These are phyloP conservation scores for Lepidurus couesii DNA, from an alignment of 1,140 invertebrate genomes.

Conservation along the genomic window DNA sequence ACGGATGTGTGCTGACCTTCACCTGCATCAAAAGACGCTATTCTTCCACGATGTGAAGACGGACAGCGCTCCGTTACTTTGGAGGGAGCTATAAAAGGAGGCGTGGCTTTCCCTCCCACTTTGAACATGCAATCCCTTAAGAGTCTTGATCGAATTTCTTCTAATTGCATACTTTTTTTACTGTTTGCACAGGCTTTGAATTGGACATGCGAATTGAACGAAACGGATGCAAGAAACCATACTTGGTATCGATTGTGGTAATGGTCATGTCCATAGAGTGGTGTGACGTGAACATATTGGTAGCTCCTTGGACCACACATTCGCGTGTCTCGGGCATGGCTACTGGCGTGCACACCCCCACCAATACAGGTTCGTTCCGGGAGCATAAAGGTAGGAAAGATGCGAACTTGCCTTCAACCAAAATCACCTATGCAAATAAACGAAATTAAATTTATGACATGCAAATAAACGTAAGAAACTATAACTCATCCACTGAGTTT, in stretches of 20 bases:
- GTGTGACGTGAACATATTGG: constrained; percentile 92
- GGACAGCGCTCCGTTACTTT: not conserved
- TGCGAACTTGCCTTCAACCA: constrained; percentile 91
- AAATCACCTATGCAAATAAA: constrained; percentile 68
- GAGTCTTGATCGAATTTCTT: too few relatives aligned
- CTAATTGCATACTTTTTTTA: too few relatives aligned
- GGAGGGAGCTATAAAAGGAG: not conserved
- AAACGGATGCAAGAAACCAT: constrained; percentile 49
- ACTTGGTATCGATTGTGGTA: constrained; percentile 91
- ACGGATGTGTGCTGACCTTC: constrained; percentile 17
- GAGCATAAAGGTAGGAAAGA: constrained; percentile 86
- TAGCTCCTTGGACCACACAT: constrained; percentile 91
- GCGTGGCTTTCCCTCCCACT: not conserved
- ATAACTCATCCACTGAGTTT: not conserved
- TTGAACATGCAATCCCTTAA: too few relatives aligned
- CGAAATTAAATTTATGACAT: not conserved
- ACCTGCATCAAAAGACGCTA: constrained; percentile 21
- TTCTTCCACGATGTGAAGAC: not conserved
- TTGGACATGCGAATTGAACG: not conserved
- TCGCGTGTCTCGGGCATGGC: constrained; percentile 95
- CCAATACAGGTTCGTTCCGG: constrained; percentile 91
- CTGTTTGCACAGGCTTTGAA: not conserved
- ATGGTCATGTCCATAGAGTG: constrained; percentile 98
- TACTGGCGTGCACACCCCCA: constrained; percentile 95
- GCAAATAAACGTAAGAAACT: not conserved